These are phyloP conservation scores for Proctacanthus coquilletti DNA, from an alignment of 1,140 invertebrate genomes.

Conservation along the genomic window DNA sequence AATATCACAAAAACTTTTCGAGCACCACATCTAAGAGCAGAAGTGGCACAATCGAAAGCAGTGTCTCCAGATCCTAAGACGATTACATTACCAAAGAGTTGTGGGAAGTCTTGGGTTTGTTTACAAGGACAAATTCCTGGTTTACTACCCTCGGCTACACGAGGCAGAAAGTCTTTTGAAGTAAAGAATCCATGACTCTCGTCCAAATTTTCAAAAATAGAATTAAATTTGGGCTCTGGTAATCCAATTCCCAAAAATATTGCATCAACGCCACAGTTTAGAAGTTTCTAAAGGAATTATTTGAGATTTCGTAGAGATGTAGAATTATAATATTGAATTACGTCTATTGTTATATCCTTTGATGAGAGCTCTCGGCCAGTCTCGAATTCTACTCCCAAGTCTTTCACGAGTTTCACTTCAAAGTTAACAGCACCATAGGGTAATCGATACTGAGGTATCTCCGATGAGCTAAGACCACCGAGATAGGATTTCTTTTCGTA, in stretches of 20 bases:
- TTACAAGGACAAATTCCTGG: constrained; percentile 74
- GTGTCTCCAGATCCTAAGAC: constrained; percentile 95
- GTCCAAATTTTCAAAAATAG: constrained; percentile 66
- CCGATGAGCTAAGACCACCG: constrained; percentile 84
- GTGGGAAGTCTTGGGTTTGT: constrained; percentile 41
- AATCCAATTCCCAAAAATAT: constrained; percentile 91
- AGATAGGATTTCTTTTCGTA: constrained; percentile 79
- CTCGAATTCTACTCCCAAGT: constrained; percentile 81
- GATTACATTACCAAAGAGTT: constrained; percentile 72
- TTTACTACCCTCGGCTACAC: constrained; percentile 78
- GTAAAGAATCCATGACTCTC: constrained; percentile 82
- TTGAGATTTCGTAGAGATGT: background rate
- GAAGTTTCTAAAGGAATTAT: constrained; percentile 38
- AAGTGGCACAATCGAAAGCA: constrained; percentile 97
- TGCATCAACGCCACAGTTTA: constrained; percentile 52
- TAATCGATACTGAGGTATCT: constrained; percentile 94
- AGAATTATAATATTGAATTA: constrained; percentile 18
- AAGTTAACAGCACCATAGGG: constrained; percentile 87
- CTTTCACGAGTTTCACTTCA: constrained; percentile 80
- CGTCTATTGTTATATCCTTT: constrained; percentile 52
- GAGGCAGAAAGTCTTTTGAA: constrained; percentile 85
- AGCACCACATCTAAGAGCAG: constrained; percentile 88
- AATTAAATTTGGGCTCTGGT: constrained; percentile 70
- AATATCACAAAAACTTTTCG: constrained; percentile 85
- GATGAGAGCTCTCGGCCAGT: constrained; percentile 42